Evolutionary conservation across 1,140 invertebrate genomes (phyloP).

Genomic region (Zeugodacus cucurbitae): DNA sequence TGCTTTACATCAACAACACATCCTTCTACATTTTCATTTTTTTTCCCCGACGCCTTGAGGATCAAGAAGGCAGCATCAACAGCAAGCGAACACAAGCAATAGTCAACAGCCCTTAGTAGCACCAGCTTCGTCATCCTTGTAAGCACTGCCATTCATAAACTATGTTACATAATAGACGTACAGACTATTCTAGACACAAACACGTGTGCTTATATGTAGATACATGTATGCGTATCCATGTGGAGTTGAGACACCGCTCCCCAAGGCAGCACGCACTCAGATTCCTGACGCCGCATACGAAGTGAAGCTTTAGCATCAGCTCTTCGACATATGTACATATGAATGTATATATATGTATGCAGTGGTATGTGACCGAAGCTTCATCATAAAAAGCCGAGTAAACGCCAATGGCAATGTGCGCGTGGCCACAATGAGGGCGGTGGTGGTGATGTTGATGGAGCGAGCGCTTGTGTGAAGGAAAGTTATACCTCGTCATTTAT

Average conservation of each 20-base stretch:
- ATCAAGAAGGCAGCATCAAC: slow-evolving; percentile 4
- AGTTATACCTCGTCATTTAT: not conserved
- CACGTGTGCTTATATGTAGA: not conserved
- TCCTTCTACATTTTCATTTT: not conserved
- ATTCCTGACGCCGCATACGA: not conserved
- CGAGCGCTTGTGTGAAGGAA: not conserved
- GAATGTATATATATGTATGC: too few species aligned
- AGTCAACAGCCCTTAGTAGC: slow-evolving; percentile 17
- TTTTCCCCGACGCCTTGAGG: not conserved
- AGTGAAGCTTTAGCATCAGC: not conserved
- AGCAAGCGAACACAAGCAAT: not conserved
- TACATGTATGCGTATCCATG: not conserved
- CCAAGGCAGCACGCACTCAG: not conserved
- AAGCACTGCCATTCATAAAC: slow-evolving; percentile 1
- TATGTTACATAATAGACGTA: slow-evolving; percentile 7
- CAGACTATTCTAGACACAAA: not conserved
- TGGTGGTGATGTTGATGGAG: not conserved
- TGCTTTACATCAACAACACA: slow-evolving; percentile 3
- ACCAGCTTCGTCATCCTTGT: not conserved
- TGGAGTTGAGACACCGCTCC: not conserved
- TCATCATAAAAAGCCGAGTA: not conserved
- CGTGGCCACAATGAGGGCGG: not conserved
- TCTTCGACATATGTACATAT: not conserved
- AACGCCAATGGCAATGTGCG: not conserved
- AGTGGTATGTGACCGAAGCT: not conserved